Percentiles rank a stretch among this genome's conserved stretches.
phyloP scores from a whole-genome alignment of 2,113 vertebrate genomes.

The Rhineura floridana region DNA sequence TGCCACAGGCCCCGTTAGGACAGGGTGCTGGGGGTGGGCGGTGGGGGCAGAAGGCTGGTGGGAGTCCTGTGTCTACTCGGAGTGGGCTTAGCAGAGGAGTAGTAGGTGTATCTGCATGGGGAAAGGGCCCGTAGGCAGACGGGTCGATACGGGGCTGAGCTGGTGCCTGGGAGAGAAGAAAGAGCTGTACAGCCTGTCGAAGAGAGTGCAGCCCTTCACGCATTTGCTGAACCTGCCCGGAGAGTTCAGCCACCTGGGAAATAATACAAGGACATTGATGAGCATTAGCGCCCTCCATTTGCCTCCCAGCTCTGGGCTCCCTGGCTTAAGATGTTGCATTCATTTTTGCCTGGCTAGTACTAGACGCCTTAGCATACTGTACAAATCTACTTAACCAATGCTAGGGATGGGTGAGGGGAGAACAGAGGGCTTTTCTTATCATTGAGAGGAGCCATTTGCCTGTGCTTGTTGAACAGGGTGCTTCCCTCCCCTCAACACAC shows the following conservation, averaged over 20 bases:
- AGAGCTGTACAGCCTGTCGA: conserved; percentile 71
- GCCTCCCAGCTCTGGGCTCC: not conserved
- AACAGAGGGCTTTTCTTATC: not conserved
- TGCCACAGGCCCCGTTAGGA: conserved; percentile 60
- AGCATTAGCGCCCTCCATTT: not conserved
- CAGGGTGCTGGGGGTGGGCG: conserved; percentile 39
- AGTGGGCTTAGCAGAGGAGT: conserved; percentile 65
- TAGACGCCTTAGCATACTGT: not conserved
- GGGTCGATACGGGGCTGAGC: conserved; percentile 20
- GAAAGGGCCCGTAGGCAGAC: not conserved
- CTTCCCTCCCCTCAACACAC: too few species aligned
- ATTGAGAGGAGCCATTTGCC: not conserved
- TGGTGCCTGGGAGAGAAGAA: conserved; percentile 53
- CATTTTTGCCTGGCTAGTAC: not conserved
- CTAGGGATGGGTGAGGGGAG: not conserved
- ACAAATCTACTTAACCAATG: not conserved
- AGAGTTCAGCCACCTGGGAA: conserved; percentile 69
- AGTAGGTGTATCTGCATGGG: not conserved
- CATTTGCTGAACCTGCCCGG: conserved; percentile 74
- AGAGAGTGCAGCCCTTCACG: conserved; percentile 72
- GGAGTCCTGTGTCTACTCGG: conserved; percentile 65
- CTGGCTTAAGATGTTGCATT: too few species aligned
- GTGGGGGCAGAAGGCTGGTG: conserved; percentile 61
- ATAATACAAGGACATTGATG: not conserved
- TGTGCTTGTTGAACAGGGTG: not conserved